Conservation (phyloP, 1,140 invertebrate species). For the Drosophila murphyi region DNA sequence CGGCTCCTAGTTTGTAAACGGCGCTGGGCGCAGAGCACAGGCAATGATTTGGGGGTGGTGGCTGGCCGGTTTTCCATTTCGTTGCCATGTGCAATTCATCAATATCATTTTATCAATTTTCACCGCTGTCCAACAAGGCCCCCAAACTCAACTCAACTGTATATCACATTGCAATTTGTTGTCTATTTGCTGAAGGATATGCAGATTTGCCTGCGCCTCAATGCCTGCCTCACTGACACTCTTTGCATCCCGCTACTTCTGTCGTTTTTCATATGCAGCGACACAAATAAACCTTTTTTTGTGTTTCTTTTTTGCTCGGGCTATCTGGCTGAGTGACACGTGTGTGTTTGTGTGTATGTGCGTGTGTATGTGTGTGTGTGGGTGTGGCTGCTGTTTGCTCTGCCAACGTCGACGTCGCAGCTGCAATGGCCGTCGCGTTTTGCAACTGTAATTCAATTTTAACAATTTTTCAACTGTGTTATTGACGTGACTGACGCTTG, state of each 20-base stretch:
- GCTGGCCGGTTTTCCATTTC: conserved; percentile 52
- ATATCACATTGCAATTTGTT: conserved; percentile 83
- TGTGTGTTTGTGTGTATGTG: conserved; percentile 12
- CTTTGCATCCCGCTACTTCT: conserved; percentile 14
- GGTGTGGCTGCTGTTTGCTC: conserved; percentile 66
- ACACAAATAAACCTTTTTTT: conserved; percentile 31
- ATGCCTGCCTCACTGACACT: conserved; percentile 14
- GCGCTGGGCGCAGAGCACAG: not conserved
- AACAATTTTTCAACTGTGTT: conserved; percentile 84
- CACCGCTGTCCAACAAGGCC: conserved; percentile 72
- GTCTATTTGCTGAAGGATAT: conserved; percentile 83
- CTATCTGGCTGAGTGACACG: conserved; percentile 21
- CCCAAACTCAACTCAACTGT: conserved; percentile 68
- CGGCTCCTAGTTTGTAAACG: conserved; percentile 13
- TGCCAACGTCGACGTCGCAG: conserved; percentile 47
- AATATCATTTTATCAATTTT: conserved; percentile 84
- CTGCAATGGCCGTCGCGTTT: conserved; percentile 71
- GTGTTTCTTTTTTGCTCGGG: conserved; percentile 7
- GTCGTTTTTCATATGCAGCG: conserved; percentile 71
- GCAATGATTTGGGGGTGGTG: not conserved
- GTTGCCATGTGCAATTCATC: conserved; percentile 82
- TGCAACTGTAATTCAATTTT: conserved; percentile 84
- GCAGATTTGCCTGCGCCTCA: conserved; percentile 61
- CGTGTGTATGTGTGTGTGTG: conserved; percentile 26
- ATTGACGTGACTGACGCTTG: conserved; percentile 84